Evolutionary conservation across 2,888 invertebrate species (phyloP).

Genomic region (Caenorhabditis drosophilae): DNA sequence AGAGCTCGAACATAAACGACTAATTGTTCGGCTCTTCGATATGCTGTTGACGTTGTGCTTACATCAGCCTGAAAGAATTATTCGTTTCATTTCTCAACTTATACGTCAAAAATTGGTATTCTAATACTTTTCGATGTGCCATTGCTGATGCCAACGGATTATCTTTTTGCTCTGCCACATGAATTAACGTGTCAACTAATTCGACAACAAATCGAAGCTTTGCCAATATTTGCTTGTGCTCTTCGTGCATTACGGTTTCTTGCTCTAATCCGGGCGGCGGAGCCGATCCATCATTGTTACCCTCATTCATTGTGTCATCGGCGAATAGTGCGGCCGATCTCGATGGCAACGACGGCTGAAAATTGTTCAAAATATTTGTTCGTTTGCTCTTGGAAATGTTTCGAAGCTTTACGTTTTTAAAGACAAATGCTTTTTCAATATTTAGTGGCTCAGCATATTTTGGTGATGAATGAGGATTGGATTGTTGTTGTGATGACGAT

Average conservation of each 20-base stretch:
- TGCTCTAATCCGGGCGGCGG: conserved; percentile 86
- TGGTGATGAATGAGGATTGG: background rate
- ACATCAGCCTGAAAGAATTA: too few species aligned
- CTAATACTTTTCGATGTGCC: conserved; percentile 19
- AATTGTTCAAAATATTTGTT: background rate
- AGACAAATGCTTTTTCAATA: conserved; percentile 2
- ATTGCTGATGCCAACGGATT: conserved; percentile 69
- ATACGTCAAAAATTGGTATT: too few species aligned
- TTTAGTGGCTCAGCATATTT: conserved; percentile 1
- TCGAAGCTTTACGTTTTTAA: too few species aligned
- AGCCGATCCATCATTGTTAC: conserved; percentile 35
- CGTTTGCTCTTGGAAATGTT: too few species aligned
- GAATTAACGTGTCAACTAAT: conserved; percentile 90
- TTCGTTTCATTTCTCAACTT: too few species aligned
- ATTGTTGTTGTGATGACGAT: conserved; percentile 14
- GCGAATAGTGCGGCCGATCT: conserved; percentile 3
- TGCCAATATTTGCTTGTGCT: conserved; percentile 75
- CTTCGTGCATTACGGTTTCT: conserved; percentile 86
- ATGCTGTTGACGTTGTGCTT: conserved; percentile 71
- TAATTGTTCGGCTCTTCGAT: conserved; percentile 79
- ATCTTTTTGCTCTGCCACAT: conserved; percentile 74
- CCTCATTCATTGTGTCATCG: conserved; percentile 14
- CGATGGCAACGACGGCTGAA: conserved; percentile 1
- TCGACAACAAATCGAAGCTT: conserved; percentile 96
- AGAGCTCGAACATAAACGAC: conserved; percentile 87